Conservation (phyloP, 2,797 vertebrate species). For the Ciconia nigra region DNA sequence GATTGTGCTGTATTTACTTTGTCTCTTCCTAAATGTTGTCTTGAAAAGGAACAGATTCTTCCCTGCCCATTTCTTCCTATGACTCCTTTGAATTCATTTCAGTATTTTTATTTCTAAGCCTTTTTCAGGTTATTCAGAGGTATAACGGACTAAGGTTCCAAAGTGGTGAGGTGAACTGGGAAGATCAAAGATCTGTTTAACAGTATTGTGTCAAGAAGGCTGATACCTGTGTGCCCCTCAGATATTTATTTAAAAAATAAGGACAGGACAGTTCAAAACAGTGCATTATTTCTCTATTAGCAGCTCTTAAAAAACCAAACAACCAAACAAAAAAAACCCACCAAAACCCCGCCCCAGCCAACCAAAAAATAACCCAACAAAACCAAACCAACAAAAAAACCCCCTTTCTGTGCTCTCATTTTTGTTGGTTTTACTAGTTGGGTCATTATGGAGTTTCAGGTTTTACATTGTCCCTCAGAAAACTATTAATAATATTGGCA, state of each 20-base stretch:
- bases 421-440: background rate
- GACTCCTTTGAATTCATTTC: background rate
- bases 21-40: constrained; percentile 8
- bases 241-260: background rate
- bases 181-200: background rate
- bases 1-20: constrained; percentile 30
- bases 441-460: background rate
- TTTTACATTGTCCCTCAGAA: background rate
- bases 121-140: background rate
- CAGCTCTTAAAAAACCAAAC: background rate
- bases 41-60: constrained; percentile 41
- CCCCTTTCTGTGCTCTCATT: background rate
- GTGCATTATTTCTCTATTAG: background rate
- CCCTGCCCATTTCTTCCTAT: background rate
- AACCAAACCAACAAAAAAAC: background rate
- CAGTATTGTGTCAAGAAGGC: background rate
- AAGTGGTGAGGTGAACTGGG: background rate
- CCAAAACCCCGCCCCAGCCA: rapidly evolving
- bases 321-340: background rate
- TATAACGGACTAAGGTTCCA: background rate
- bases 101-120: constrained; percentile 1
- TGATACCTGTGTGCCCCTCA: background rate
- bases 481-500: background rate
- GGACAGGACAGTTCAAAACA: background rate
- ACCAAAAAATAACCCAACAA: background rate